Evolutionary conservation across 2,797 vertebrate species (phyloP).

Genomic region (Enteromius afrohamiltoni): DNA sequence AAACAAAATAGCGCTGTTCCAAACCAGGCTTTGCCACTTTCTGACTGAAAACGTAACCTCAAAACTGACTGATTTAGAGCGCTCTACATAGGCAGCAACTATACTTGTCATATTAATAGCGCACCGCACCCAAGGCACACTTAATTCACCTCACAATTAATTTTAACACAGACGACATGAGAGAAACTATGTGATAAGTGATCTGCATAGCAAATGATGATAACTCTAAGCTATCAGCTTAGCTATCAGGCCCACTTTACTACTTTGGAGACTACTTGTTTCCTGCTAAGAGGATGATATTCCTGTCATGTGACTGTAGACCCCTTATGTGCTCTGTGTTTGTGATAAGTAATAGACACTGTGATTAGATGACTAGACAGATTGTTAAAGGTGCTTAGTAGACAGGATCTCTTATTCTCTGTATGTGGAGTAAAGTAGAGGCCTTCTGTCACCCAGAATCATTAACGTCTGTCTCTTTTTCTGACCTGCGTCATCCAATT

Average conservation of each 20-base stretch:
- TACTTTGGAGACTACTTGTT: neutral
- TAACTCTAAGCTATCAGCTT: neutral
- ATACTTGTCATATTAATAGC: conserved; percentile 5
- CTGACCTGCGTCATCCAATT: conserved; percentile 19
- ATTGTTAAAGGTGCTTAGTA: conserved; percentile 50
- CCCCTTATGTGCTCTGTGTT: conserved; percentile 18
- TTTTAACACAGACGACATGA: neutral
- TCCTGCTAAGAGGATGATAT: conserved; percentile 35
- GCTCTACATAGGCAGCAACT: conserved; percentile 12
- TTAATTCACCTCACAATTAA: neutral
- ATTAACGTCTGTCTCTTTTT: conserved; percentile 6
- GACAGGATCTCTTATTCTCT: conserved; percentile 35
- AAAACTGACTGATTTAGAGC: conserved; percentile 15
- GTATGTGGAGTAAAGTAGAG: conserved; percentile 20
- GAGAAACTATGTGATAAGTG: neutral
- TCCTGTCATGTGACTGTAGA: conserved; percentile 54
- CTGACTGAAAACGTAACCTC: neutral
- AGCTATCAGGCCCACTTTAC: conserved; percentile 5
- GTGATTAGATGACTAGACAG: conserved; percentile 53
- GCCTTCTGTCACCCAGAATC: conserved; percentile 3
- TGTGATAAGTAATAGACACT: conserved; percentile 20
- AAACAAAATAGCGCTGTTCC: conserved; percentile 10
- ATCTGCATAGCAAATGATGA: neutral
- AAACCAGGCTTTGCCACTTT: neutral
- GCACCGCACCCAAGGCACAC: neutral